phyloP scores from a whole-genome alignment of 2,797 vertebrate species.

The Arrhamphus sclerolepis region DNA sequence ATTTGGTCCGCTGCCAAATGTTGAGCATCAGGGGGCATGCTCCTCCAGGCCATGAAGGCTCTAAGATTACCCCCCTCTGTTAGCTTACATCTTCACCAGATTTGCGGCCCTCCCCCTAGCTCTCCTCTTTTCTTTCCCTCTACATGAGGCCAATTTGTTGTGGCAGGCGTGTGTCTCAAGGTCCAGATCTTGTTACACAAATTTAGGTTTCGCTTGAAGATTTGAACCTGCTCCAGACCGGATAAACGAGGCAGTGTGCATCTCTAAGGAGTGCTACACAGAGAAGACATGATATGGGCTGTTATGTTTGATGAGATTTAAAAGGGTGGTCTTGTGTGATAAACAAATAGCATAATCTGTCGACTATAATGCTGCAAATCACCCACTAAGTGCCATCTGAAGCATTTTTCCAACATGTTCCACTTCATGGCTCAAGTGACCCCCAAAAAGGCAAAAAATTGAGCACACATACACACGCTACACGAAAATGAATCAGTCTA shows the following conservation, averaged over 20 bases:
- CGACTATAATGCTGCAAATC: constrained; percentile 71
- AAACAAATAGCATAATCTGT: constrained; percentile 68
- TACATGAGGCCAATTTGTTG: constrained; percentile 83
- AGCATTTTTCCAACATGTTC: constrained; percentile 44
- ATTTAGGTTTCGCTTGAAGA: constrained; percentile 77
- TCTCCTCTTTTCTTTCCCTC: constrained; percentile 50
- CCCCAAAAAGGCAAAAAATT: constrained; percentile 22
- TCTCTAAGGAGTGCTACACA: constrained; percentile 61
- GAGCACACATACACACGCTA: constrained; percentile 18
- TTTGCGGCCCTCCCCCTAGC: constrained; percentile 50
- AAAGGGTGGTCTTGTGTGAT: constrained; percentile 63
- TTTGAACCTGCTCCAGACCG: constrained; percentile 78
- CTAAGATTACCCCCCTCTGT: constrained; percentile 77
- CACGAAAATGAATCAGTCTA: constrained; percentile 27
- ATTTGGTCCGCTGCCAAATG: constrained; percentile 77
- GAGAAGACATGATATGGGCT: constrained; percentile 75
- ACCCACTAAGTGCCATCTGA: constrained; percentile 56
- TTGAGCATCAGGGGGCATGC: constrained; percentile 72
- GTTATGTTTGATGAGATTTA: constrained; percentile 77
- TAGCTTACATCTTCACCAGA: constrained; percentile 74
- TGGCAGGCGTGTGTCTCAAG: constrained; percentile 79
- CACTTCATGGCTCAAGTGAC: constrained; percentile 45
- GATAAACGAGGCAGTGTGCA: constrained; percentile 68
- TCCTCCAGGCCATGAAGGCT: constrained; percentile 72
- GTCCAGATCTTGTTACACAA: constrained; percentile 83